Conservation (phyloP, 2,888 invertebrate genomes). For the Drosophila colorata region DNA sequence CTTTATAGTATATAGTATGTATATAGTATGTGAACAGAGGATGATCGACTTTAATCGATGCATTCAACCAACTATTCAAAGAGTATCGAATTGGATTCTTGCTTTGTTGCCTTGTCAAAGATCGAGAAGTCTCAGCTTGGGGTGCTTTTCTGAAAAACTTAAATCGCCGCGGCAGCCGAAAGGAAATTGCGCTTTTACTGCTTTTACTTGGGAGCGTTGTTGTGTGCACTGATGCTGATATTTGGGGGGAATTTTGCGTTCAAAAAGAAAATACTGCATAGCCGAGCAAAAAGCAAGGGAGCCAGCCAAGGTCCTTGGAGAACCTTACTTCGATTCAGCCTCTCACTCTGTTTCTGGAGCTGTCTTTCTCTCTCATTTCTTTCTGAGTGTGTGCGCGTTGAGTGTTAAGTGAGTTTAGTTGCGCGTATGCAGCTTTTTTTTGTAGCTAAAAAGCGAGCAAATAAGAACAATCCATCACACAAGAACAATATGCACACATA, state of each 20-base stretch:
- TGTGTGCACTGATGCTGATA: conserved; percentile 61
- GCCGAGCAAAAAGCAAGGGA: conserved; percentile 19
- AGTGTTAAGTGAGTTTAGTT: conserved; percentile 66
- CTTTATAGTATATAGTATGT: no score
- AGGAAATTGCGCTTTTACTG: conserved; percentile 73
- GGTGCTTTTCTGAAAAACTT: conserved; percentile 20
- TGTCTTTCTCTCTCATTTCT: neutral
- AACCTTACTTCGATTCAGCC: neutral
- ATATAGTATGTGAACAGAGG: no score
- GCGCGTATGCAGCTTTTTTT: conserved; percentile 68
- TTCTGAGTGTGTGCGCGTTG: conserved; percentile 3
- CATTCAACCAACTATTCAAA: no score
- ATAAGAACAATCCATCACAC: conserved; percentile 26
- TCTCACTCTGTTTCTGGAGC: neutral
- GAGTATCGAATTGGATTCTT: neutral
- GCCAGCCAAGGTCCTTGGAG: conserved; percentile 6
- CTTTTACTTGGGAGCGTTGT: conserved; percentile 54
- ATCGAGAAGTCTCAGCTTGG: conserved; percentile 31
- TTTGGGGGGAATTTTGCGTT: conserved; percentile 52
- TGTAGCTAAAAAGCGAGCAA: conserved; percentile 64
- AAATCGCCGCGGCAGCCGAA: conserved; percentile 36
- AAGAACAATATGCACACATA: conserved; percentile 14
- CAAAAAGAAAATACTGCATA: conserved; percentile 62
- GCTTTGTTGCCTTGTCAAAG: conserved; percentile 7
- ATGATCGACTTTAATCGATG: no score